These are phyloP conservation scores for Sarcophilus harrisii DNA, from an alignment of 2,797 vertebrate species.

Conservation along the genomic window DNA sequence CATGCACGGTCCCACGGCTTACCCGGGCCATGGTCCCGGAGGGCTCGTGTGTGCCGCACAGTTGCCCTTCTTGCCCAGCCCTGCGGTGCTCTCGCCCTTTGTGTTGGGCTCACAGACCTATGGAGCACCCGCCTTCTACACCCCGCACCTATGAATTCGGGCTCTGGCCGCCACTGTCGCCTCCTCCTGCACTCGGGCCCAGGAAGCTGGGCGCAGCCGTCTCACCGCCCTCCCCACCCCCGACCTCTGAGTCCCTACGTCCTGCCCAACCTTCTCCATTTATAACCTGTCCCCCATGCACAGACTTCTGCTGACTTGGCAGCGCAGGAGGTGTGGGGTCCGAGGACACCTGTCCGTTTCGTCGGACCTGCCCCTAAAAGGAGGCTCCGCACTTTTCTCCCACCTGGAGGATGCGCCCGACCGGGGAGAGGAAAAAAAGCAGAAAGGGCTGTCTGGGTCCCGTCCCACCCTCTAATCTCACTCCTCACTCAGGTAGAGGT, in stretches of 20 bases:
- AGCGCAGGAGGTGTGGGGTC: not conserved
- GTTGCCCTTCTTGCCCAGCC: conserved; percentile 95
- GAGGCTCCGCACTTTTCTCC: not conserved
- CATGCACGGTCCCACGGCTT: conserved; percentile 92
- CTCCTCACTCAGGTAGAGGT: conserved; percentile 8
- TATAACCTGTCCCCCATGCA: too few species aligned
- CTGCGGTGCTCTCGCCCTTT: conserved; percentile 96
- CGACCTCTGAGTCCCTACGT: not conserved
- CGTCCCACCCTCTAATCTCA: not conserved
- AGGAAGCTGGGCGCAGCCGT: not conserved
- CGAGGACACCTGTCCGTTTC: not conserved
- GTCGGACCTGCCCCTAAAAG: not conserved
- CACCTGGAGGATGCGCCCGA: not conserved
- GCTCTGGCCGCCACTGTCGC: not conserved
- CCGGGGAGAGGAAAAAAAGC: not conserved
- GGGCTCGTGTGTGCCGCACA: conserved; percentile 94
- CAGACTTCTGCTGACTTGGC: not conserved
- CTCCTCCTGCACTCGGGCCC: not conserved
- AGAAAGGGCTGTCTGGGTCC: not conserved
- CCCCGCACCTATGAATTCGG: conserved; percentile 93
- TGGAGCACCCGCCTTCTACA: conserved; percentile 95
- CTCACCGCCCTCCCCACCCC: not conserved
- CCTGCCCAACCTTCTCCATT: too few species aligned
- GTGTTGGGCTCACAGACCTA: conserved; percentile 97
- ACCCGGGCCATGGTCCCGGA: conserved; percentile 89